Evolutionary conservation across 1,140 invertebrate genomes (phyloP).

Genomic region (Dendrolimus punctatus): DNA sequence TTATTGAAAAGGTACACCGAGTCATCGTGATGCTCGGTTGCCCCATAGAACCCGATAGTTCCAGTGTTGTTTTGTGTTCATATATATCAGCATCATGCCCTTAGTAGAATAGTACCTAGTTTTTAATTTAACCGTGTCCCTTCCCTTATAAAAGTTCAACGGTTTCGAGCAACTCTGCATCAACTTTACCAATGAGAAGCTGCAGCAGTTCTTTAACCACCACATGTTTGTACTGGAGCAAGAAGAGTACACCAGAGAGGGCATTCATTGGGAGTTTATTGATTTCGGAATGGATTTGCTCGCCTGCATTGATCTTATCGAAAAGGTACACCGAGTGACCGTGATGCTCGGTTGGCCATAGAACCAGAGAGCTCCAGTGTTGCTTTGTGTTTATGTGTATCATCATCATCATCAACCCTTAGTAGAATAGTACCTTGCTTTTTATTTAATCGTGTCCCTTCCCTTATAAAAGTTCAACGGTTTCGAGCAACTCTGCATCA

Average conservation of each 20-base stretch:
- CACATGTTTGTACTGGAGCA: slow-evolving; percentile 97
- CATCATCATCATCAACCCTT: not conserved
- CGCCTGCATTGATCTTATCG: too few relatives aligned
- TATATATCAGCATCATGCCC: slow-evolving; percentile 14
- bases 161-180: slow-evolving; percentile 99
- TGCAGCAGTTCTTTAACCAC: slow-evolving; percentile 99
- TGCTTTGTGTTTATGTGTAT: slow-evolving; percentile 35
- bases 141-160: slow-evolving; percentile 84
- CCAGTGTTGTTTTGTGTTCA: slow-evolving; percentile 35
- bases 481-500: slow-evolving; percentile 99
- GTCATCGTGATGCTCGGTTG: slow-evolving; percentile 33
- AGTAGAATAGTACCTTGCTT: not conserved
- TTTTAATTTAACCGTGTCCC: slow-evolving; percentile 16
- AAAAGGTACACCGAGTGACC: slow-evolving; percentile 13
- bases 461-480: slow-evolving; percentile 88
- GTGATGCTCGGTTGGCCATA: slow-evolving; percentile 30
- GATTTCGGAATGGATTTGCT: too few relatives aligned
- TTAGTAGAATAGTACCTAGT: slow-evolving; percentile 1
- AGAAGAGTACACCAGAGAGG: too few relatives aligned
- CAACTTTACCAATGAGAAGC: slow-evolving; percentile 98
- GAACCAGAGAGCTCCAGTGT: slow-evolving; percentile 22
- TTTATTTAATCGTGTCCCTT: slow-evolving; percentile 21
- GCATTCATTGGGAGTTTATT: too few relatives aligned
- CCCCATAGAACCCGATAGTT: slow-evolving; percentile 18
- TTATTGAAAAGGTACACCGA: slow-evolving; percentile 94